Conservation (phyloP, 2,797 vertebrate species). For the Pipistrellus pipistrellus region DNA sequence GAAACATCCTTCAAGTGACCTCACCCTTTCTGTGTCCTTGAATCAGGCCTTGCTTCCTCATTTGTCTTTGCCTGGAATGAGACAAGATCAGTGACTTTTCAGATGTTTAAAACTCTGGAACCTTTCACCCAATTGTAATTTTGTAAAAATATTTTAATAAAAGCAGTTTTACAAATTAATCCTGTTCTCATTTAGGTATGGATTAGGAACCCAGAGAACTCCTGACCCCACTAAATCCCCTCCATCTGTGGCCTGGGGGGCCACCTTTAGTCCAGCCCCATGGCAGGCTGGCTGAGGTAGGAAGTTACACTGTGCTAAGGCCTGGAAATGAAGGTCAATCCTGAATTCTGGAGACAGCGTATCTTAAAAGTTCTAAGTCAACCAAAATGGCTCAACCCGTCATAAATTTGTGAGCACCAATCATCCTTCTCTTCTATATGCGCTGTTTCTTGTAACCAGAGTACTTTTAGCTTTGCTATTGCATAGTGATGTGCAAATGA, state of each 20-base stretch:
- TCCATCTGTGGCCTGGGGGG: not conserved
- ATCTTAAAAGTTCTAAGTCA: constrained; percentile 12
- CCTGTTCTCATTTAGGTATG: not conserved
- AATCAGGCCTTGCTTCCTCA: not conserved
- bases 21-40: not conserved
- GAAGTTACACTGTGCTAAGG: not conserved
- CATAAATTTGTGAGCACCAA: constrained; percentile 15
- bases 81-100: not conserved
- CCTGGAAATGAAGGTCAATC: not conserved
- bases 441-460: not conserved
- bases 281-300: not conserved
- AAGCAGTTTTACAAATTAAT: not conserved
- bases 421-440: not conserved
- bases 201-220: not conserved
- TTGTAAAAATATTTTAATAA: constrained; percentile 3
- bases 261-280: not conserved
- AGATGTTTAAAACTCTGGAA: constrained; percentile 33
- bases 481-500: not conserved
- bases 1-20: not conserved
- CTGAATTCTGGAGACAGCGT: not conserved
- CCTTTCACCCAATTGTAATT: not conserved
- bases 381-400: constrained; percentile 15
- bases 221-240: not conserved
- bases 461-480: not conserved
- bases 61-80: not conserved